Evolutionary conservation across 92 coral and sea anemone genomes (phyloP).

Genomic region (Metridium senile): DNA sequence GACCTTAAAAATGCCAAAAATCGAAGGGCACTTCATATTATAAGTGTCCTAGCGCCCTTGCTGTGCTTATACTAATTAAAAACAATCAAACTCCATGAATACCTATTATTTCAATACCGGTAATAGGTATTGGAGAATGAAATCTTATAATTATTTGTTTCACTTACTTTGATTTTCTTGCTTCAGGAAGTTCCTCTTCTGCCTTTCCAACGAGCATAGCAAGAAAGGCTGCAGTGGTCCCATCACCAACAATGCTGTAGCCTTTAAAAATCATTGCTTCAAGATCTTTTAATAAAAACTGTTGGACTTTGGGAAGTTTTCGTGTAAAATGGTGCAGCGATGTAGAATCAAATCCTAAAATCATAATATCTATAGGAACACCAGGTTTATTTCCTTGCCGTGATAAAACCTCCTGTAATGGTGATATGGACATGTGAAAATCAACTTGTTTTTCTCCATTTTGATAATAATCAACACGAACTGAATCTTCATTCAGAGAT

Average conservation of each 20-base stretch:
- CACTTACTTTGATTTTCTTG: constrained; percentile 59
- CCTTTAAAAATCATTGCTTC: constrained; percentile 55
- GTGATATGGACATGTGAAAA: constrained; percentile 58
- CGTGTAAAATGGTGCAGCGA: constrained; percentile 67
- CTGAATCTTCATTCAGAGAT: constrained; percentile 55
- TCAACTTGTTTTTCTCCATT: constrained; percentile 49
- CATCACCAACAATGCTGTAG: constrained; percentile 68
- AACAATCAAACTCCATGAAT: too few species aligned
- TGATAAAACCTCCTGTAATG: constrained; percentile 34
- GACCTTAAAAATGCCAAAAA: too few species aligned
- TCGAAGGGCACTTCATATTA: too few species aligned
- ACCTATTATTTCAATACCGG: too few species aligned
- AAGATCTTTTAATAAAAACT: constrained; percentile 44
- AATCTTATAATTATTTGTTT: neutral
- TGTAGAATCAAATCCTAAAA: constrained; percentile 75
- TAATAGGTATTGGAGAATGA: too few species aligned
- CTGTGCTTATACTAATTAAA: neutral
- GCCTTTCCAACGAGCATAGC: constrained; percentile 66
- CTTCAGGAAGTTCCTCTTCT: constrained; percentile 69
- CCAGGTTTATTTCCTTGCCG: constrained; percentile 47
- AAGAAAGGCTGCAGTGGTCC: constrained; percentile 62
- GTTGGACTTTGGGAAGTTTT: constrained; percentile 59
- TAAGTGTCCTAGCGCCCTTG: too few species aligned
- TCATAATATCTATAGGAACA: constrained; percentile 65
- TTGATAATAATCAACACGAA: constrained; percentile 37